Base-by-base conservation (phyloP, 2,113 vertebrate species). In the Noturus placidus region DNA sequence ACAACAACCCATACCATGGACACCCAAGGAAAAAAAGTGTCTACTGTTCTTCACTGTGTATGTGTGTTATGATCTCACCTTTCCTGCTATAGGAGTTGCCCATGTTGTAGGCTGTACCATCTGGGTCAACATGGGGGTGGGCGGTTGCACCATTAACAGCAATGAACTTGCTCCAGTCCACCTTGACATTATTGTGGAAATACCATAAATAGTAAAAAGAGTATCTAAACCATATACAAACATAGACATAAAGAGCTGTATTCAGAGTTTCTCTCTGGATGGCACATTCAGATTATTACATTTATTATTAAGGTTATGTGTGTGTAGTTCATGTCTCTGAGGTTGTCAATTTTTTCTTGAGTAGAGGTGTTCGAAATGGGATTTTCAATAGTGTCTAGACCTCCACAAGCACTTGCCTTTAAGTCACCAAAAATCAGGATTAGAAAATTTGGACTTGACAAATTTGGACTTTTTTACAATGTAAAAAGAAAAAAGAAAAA, bases 61-160 rank as follows among this genome's bases (percentile, higher is more conserved):
- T 19, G 14, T 69, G 33, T 35, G 38, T 57, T 6, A 35, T 11
- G 54, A 30, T 86, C 65, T 70, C 20, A 99, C 98, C 98, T 42
- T 95, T 94, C n/a, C 89, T 93, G 33, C 96, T 96, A 0, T 96
- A 98, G 0, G 97, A 98, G 89, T 98, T 99, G 33, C 98, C 98
- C 98, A 99, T 98, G 84, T 99, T 99, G 94, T 97, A 99, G 0
- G 93, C 67, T 38, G 97, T 98, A 52, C 98, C 98, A 52, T 99
- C 97, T 4, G 95, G 89, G 30, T 97, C 98, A 5, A 96, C 96
- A 90, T 99, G 98, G 38, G 97, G 97, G 84, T 99, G 97, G 69
- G 98, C 98, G 50, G 97, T 99, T 82, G 97, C 97, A 74, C 97
- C 97, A 19, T 98, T 99, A 84, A 99, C 97, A n/a, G 96, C 97